Evolutionary conservation across 1,140 invertebrate genomes (phyloP).

Genomic region (Hydropsyche tenuis): DNA sequence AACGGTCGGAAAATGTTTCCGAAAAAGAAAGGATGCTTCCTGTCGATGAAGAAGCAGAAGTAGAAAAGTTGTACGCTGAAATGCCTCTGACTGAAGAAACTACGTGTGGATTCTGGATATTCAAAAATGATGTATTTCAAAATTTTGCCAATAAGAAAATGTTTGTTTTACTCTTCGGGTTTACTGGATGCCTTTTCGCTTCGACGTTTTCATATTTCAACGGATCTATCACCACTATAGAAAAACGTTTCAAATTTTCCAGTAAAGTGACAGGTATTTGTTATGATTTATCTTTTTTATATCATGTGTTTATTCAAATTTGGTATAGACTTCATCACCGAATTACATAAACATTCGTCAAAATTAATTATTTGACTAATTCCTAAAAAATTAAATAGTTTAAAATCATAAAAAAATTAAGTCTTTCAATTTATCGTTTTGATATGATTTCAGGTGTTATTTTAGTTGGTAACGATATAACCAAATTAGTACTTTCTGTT

Average conservation of each 20-base stretch:
- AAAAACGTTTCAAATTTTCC: constrained; percentile 81
- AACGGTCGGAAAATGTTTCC: neutral
- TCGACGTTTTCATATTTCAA: constrained; percentile 79
- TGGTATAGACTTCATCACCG: too few relatives aligned
- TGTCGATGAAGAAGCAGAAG: neutral
- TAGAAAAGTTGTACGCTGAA: neutral
- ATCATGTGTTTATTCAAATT: too few relatives aligned
- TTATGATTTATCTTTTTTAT: neutral
- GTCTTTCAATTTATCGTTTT: too few relatives aligned
- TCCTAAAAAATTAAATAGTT: too few relatives aligned
- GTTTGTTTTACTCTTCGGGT: constrained; percentile 75
- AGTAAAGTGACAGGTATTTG: constrained; percentile 71
- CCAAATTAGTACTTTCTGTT: constrained; percentile 64
- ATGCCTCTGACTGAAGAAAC: constrained; percentile 8
- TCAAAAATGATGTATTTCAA: neutral
- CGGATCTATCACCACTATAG: constrained; percentile 78
- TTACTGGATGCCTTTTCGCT: constrained; percentile 74
- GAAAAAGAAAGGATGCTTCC: neutral
- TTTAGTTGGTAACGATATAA: constrained; percentile 74
- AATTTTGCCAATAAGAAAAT: constrained; percentile 76
- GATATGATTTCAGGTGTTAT: constrained; percentile 65
- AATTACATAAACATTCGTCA: too few relatives aligned
- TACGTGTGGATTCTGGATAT: constrained; percentile 23
- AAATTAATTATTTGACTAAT: too few relatives aligned
- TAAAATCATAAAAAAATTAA: too few relatives aligned